Percentiles rank a stretch among this genome's conserved stretches.
These are phyloP conservation scores for Eonycteris spelaea DNA, from an alignment of 2,113 vertebrate species.

Conservation along the genomic window DNA sequence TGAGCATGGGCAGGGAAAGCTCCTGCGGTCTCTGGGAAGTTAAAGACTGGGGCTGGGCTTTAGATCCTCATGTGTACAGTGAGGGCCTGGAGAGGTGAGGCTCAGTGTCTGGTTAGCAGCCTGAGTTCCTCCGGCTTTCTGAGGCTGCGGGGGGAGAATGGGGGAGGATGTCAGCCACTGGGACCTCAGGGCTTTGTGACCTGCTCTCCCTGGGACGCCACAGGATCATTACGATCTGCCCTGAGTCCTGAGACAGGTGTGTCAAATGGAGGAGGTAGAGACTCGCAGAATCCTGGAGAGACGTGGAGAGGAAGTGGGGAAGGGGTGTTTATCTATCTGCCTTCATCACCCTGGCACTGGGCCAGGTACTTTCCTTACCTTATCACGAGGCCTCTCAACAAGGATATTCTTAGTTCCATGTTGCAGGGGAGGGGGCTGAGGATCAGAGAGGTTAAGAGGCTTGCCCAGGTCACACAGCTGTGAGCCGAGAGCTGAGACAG, in stretches of 20 bases:
- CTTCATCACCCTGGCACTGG: background rate
- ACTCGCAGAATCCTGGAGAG: background rate
- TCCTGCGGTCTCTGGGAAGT: background rate
- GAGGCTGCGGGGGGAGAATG: background rate
- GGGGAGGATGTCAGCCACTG: background rate
- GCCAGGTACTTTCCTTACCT: background rate
- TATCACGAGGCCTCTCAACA: rapidly evolving
- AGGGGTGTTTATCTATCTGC: background rate
- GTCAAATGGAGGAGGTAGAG: background rate
- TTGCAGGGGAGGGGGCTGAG: background rate
- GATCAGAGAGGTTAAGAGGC: background rate
- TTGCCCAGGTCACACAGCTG: background rate
- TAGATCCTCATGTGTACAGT: background rate
- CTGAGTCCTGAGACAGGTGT: background rate
- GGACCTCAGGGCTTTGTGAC: background rate
- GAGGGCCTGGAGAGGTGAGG: background rate
- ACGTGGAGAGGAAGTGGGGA: background rate
- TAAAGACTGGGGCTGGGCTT: background rate
- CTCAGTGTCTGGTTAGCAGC: background rate
- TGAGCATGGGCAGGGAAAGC: background rate
- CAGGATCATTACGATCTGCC: background rate
- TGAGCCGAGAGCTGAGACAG: background rate
- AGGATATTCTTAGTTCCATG: background rate
- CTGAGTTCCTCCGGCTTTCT: background rate
- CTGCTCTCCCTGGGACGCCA: background rate